A percentile compares a stretch with the other conserved stretches of the same genome.
Evolutionary conservation across 2,797 vertebrate species (phyloP).

Genomic region (Mycteria americana): DNA sequence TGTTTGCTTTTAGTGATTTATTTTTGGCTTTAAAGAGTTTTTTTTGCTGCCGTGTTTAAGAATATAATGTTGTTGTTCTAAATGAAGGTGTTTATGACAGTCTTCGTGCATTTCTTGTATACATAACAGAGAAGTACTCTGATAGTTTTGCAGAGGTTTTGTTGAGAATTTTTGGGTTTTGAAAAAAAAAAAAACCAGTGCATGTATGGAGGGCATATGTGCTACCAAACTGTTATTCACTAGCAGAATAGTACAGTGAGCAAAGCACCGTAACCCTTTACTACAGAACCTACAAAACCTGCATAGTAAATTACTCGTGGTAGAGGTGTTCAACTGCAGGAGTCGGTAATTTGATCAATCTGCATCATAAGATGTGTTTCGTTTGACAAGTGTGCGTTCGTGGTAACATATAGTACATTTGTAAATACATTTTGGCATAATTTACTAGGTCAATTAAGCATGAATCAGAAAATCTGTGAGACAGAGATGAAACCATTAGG

Average conservation of each 20-base stretch:
- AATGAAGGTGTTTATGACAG: neutral
- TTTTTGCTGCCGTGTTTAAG: neutral
- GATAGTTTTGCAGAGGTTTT: neutral
- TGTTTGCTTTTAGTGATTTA: neutral
- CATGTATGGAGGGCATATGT: neutral
- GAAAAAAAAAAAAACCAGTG: neutral
- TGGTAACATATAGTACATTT: neutral
- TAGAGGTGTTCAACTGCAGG: neutral
- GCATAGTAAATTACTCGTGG: neutral
- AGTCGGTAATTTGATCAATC: slow-evolving; percentile 39
- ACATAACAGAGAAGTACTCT: neutral
- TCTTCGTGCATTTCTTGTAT: neutral
- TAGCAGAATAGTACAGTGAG: neutral
- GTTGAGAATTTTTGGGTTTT: neutral
- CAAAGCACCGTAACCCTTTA: neutral
- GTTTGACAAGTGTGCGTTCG: neutral
- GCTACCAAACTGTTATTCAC: neutral
- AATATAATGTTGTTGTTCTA: neutral
- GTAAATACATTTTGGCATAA: slow-evolving; percentile 23
- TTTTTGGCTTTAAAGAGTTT: neutral
- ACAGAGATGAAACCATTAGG: slow-evolving; percentile 24
- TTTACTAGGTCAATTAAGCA: slow-evolving; percentile 57
- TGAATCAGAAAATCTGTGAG: slow-evolving; percentile 25
- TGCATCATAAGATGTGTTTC: slow-evolving; percentile 27
- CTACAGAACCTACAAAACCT: neutral